Base-by-base conservation (phyloP, 1,140 invertebrate genomes). In the Globodera rostochiensis region DNA sequence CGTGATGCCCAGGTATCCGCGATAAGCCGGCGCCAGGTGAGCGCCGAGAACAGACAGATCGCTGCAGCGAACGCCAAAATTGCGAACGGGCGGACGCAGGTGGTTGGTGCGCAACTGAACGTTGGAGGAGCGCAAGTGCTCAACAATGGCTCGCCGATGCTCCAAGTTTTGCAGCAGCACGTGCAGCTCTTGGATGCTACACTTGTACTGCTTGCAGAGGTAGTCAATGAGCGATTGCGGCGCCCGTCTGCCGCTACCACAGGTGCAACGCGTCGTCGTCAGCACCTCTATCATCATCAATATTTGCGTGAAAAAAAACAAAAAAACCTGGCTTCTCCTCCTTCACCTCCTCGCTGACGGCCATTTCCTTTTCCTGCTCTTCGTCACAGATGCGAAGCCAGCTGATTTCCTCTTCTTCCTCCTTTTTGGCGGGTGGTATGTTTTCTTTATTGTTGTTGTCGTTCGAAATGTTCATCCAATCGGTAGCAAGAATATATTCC, bases 1-100 rank as follows among this genome's bases (percentile, higher is more conserved):
- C 21, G 73, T 74, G 49, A 74, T 74, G 6, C 73, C 73, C 9
- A 74, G 57, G 57, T 74, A 74, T 21, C 73, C 73, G 21, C 73
- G 49, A n/a, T 53, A 45, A 21, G 73, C 73, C 4, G 73, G 73
- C 36, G 57, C 25, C n/a, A 36, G 21, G 25, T 60, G 49, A n/a
- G 73, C 73, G 4, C n/a, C 21, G 7, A 53, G 45, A 25, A 74
- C 13, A 4, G 73, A 53, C 7, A 74, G 11, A 47, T 74, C 73
- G 46, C 46, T 50, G 57, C 73, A 74, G 7, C 45, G 73, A 3
- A 74, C 73, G 1, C 9, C n/a, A 47, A 74, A 74, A 13, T 74
- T 74, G 9, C 45, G 45, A 36, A n/a, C 9, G 6, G 25, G 6
- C 1, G 73, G 73, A 6, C 57, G 49, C 6, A 74, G 36, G 13